phyloP scores from a whole-genome alignment of 2,797 vertebrate species.

The Manis crassicaudata region DNA sequence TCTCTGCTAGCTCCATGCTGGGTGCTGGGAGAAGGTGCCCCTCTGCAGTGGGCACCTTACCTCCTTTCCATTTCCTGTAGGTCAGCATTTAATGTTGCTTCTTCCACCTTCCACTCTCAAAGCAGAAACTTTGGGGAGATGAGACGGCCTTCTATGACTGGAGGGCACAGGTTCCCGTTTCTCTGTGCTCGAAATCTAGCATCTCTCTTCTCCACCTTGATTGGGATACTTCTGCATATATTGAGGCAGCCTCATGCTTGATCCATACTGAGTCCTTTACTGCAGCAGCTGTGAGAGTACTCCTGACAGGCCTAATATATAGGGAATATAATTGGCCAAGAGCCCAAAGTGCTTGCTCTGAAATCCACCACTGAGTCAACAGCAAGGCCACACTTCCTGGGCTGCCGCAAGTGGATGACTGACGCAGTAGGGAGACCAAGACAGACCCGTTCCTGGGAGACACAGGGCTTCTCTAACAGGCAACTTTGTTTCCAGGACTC shows the following conservation, averaged over 20 bases:
- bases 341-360: not conserved
- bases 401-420: not conserved
- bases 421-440: not conserved
- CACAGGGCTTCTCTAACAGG: not conserved
- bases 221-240: not conserved
- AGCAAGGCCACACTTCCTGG: not conserved
- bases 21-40: not conserved
- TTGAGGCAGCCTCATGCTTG: not conserved
- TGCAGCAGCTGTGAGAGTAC: not conserved
- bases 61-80: not conserved
- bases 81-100: not conserved
- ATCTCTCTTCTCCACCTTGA: not conserved
- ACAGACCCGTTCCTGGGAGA: not conserved
- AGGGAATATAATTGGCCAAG: not conserved
- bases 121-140: not conserved
- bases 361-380: not conserved
- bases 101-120: not conserved
- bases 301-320: not conserved
- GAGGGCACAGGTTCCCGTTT: not conserved
- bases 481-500: not conserved
- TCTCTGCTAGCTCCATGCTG: not conserved
- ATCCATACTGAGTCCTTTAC: not conserved
- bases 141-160: not conserved
- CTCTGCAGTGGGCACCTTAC: not conserved
- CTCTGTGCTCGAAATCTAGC: not conserved